Evolutionary conservation across 2,888 invertebrate genomes (phyloP), one percentile per base, ranked within the genome.

Genomic region (Stratiomys singularior): DNA sequence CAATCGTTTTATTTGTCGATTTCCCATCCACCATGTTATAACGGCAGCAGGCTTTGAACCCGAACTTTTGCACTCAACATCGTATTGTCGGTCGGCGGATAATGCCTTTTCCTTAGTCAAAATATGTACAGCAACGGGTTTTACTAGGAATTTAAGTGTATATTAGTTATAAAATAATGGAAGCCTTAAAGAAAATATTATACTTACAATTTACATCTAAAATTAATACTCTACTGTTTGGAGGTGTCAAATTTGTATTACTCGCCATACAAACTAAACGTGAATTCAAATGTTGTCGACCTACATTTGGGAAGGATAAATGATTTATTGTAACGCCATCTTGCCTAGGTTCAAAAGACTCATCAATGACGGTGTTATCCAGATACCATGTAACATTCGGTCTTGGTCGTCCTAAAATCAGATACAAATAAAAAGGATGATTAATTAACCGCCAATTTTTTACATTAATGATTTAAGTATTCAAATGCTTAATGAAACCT

Each of bases 21-120:
- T 94, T 82, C 93, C 93, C 86, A 94, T 95, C 95, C 95, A 96
- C 96, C 96, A 96, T 67, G 94, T 93, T 84, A 96, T 93, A 78
- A 92, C 89, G 1, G 96, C 95, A 80, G 94, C 93, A 7, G 96
- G 96, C 81, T 94, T 90, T 15, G 96, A 96, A 77, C 96, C 96
- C 0, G 93, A 92, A 78, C 95, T 93, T 84, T 93, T 91, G 86
- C 96, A 96, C 85, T 96, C 95, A 79, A 96, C 92, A 83, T 95
- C 94, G 87, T 96, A 95, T 80, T 93, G 91, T 85, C 94, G 94
- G 84, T 95, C 95, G 0, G 95, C 95, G 23, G 94, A 94, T 77
- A 96, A 91, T 84, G 93, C 93, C 83, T 92, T 91, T 85, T 95
- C 94, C 87, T 95, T 95, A 78, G 94, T 94, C 83, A 94, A 87